Evolutionary conservation across 2,888 invertebrate species (phyloP).

Genomic region (Conops quadrifasciatus): DNA sequence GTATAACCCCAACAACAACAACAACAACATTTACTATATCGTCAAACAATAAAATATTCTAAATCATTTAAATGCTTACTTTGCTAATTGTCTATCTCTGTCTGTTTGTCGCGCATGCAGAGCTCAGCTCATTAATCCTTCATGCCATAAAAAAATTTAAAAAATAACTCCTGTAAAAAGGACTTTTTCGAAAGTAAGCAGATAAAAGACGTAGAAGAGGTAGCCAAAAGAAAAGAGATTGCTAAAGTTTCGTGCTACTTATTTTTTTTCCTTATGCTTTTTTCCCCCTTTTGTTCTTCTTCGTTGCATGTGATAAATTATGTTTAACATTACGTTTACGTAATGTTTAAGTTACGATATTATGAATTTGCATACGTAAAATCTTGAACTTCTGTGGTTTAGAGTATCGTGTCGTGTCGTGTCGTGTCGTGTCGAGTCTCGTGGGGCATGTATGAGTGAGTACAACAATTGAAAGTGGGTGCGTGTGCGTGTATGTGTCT

Average conservation of each 20-base stretch:
- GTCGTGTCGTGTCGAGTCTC: too few relatives aligned
- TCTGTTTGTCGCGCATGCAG: slow-evolving; percentile 20
- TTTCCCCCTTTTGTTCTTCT: not conserved
- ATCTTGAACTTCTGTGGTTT: slow-evolving; percentile 17
- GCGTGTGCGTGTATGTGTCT: not conserved
- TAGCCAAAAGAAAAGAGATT: slow-evolving; percentile 14
- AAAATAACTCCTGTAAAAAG: slow-evolving; percentile 10
- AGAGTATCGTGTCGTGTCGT: slow-evolving; percentile 8
- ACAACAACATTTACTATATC: slow-evolving; percentile 10
- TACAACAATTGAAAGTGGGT: too few relatives aligned
- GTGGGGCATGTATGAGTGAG: too few relatives aligned
- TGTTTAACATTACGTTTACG: slow-evolving; percentile 21
- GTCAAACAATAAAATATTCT: not conserved
- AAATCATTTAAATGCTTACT: slow-evolving; percentile 14
- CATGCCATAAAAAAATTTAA: slow-evolving; percentile 11
- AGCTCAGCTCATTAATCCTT: slow-evolving; percentile 32
- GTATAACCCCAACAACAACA: slow-evolving; percentile 6
- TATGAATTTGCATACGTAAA: slow-evolving; percentile 27
- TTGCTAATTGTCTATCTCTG: slow-evolving; percentile 7
- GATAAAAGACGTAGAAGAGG: too few relatives aligned
- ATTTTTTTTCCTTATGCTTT: not conserved
- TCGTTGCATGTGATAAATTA: slow-evolving; percentile 28
- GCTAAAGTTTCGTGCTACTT: slow-evolving; percentile 20
- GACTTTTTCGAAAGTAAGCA: not conserved
- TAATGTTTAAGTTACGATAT: slow-evolving; percentile 15